Percentiles rank a stretch among this genome's conserved stretches.
These are phyloP conservation scores for Tolypeutes matacus DNA, from an alignment of 2,797 vertebrate genomes.

Conservation along the genomic window DNA sequence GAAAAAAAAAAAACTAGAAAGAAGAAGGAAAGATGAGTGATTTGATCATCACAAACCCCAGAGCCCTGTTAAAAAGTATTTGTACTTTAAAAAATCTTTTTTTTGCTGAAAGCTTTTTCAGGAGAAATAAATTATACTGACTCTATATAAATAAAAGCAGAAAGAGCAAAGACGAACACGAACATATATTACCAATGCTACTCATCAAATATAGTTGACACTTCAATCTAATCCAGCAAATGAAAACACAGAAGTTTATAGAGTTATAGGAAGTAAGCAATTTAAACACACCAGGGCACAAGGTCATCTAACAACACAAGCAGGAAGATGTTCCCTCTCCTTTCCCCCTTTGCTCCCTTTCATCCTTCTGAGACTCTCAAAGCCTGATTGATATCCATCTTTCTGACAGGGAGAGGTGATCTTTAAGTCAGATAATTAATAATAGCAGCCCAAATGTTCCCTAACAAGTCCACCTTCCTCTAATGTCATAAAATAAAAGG, in stretches of 20 bases:
- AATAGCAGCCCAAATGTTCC: constrained; percentile 76
- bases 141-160: constrained; percentile 90
- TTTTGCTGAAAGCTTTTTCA: constrained; percentile 84
- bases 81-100: constrained; percentile 84
- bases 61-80: constrained; percentile 82
- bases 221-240: constrained; percentile 92
- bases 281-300: constrained; percentile 89
- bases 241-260: constrained; percentile 92
- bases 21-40: constrained; percentile 70
- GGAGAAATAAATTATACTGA: constrained; percentile 89
- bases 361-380: constrained; percentile 85
- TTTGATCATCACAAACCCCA: constrained; percentile 79
- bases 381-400: constrained; percentile 86
- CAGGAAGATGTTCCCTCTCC: constrained; percentile 86
- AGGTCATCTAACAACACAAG: constrained; percentile 89
- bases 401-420: constrained; percentile 84
- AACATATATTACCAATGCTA: constrained; percentile 90
- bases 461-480: constrained; percentile 79
- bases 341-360: constrained; percentile 81
- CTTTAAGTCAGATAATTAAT: constrained; percentile 88
- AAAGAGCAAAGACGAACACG: constrained; percentile 89
- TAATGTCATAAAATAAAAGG: constrained; percentile 84
- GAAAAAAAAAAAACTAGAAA: not conserved
- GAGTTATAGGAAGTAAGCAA: constrained; percentile 92
- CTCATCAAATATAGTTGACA: constrained; percentile 91